Evolutionary conservation across 2,888 invertebrate species (phyloP), one percentile per base, ranked within the genome.

Genomic region (Nezara viridula): DNA sequence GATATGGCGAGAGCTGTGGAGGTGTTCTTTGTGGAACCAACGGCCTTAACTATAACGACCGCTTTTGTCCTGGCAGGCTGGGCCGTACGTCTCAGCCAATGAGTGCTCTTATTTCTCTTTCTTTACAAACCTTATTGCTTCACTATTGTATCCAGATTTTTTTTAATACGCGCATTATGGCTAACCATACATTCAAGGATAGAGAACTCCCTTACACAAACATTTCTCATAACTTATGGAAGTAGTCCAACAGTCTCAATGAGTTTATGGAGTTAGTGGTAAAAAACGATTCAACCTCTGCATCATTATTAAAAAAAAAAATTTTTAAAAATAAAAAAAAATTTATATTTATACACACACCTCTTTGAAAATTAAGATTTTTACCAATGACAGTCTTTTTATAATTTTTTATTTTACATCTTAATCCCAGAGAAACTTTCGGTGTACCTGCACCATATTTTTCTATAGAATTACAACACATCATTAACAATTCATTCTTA

Each of bases 81-180:
- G 16, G 0, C 4, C 66, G 66, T 73, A 37, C 5, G 6, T 73
- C 19, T 73, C 37, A 7, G 5, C 21, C 66, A 73, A 73, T 73
- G 66, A 19, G 32, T 73, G 66, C 66, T 73, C 66, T 73, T 37
- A 73, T 73, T 73, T 73, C 19, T 27, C 66, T 37, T 73, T 73
- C 32, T 73, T 73, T 73, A 37, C 66, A 32, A 73, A 2, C 66
- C 37, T 73, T 7, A 9, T 37, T 32, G 66, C 32, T 37, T 21
- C 66, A 19, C 66, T 73, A 73, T 73, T 73, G 37, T 73, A 19
- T 21, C 37, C 16, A 9, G 66, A 37, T 32, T 73, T 73, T 73
- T 73, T 73, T 19, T 32, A 37, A 73, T 37, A 21, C 32, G 19
- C 37, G 21, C 32, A 19, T 73, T 73, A 73, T 73, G 32, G 37